Evolutionary conservation across 2,888 invertebrate genomes (phyloP).

Genomic region (Drosophila fulvimacula): DNA sequence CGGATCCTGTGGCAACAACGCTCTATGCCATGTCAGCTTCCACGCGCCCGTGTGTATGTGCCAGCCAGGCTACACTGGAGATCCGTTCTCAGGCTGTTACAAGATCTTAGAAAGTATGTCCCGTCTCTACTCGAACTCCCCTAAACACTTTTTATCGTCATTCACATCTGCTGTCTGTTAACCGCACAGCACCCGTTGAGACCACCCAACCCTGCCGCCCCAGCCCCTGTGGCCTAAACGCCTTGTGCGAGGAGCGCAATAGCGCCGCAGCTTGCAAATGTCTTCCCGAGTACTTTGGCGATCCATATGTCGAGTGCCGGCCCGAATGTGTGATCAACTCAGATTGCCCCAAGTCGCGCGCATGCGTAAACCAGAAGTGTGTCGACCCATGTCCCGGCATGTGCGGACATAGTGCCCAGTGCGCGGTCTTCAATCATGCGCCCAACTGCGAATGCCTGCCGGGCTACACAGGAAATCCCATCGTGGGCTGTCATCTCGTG

Average conservation of each 20-base stretch:
- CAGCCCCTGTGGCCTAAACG: constrained; percentile 89
- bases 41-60: constrained; percentile 86
- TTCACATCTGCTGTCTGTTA: constrained; percentile 28
- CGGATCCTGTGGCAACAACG: constrained; percentile 89
- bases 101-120: constrained; percentile 85
- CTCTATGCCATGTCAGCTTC: constrained; percentile 87
- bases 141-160: neutral
- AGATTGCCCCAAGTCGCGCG: constrained; percentile 88
- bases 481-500: constrained; percentile 84
- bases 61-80: constrained; percentile 86
- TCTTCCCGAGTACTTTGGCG: constrained; percentile 88
- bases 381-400: constrained; percentile 93
- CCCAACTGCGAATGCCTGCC: constrained; percentile 88
- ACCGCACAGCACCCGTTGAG: constrained; percentile 85
- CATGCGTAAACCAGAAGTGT: constrained; percentile 91
- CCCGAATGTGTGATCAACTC: constrained; percentile 89
- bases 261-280: constrained; percentile 89
- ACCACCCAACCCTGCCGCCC: constrained; percentile 87
- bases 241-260: constrained; percentile 88
- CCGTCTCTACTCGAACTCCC: neutral
- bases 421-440: constrained; percentile 88
- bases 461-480: constrained; percentile 88
- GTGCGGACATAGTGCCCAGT: constrained; percentile 92
- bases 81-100: constrained; percentile 87
- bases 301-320: constrained; percentile 88